Conservation (phyloP, 2,797 vertebrate species). For the Taenioides sp. region DNA sequence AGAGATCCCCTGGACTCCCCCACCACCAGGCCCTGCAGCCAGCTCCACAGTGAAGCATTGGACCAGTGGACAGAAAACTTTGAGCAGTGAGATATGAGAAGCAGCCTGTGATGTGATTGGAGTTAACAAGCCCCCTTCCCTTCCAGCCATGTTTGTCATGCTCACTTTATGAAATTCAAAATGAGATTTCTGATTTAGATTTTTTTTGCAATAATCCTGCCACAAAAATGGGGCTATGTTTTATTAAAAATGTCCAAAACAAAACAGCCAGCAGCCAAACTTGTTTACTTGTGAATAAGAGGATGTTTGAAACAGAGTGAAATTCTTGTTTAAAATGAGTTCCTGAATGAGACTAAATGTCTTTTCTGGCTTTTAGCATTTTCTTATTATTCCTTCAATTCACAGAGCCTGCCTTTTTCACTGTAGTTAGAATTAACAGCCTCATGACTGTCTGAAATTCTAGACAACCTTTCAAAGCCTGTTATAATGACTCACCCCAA, state of each 20-base stretch:
- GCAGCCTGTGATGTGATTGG: constrained; percentile 30
- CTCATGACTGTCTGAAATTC: background rate
- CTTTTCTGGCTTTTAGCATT: background rate
- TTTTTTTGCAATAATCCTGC: constrained; percentile 14
- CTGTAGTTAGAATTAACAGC: background rate
- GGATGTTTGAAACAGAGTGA: constrained; percentile 10
- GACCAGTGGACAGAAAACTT: constrained; percentile 32
- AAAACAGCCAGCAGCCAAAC: constrained; percentile 5
- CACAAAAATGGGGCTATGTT: constrained; percentile 16
- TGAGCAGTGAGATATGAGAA: constrained; percentile 25
- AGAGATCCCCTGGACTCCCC: background rate
- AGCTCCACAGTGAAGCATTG: constrained; percentile 18
- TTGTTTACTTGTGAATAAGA: constrained; percentile 7
- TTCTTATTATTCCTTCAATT: background rate
- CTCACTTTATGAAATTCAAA: constrained; percentile 29
- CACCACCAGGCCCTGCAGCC: background rate
- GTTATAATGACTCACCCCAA: background rate
- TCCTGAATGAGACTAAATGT: constrained; percentile 1
- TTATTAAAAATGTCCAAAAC: constrained; percentile 12
- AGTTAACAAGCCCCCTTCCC: constrained; percentile 33
- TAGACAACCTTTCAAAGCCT: background rate
- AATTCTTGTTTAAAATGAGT: background rate
- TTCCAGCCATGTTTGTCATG: constrained; percentile 19
- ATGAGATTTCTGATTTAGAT: constrained; percentile 10
- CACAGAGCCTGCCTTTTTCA: background rate